phyloP scores from a whole-genome alignment of 2,113 vertebrate genomes.

The Lonchura striata region DNA sequence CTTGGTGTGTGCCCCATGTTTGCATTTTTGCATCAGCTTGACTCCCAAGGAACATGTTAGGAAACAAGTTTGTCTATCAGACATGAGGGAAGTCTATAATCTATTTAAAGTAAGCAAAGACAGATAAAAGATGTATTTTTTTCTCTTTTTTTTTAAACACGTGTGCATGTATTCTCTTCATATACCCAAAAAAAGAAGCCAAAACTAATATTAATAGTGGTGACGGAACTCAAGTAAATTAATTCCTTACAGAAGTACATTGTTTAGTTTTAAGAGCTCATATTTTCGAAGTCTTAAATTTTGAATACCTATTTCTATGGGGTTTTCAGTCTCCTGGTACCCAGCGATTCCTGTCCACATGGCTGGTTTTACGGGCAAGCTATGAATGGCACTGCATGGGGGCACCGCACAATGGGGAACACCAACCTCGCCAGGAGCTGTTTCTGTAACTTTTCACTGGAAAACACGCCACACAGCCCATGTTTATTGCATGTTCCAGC shows the following conservation, averaged over 20 bases:
- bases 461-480: not conserved
- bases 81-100: not conserved
- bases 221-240: not conserved
- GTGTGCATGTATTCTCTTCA: not conserved
- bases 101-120: constrained; percentile 4
- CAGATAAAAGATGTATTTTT: not conserved
- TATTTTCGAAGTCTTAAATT: constrained; percentile 67
- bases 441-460: constrained; percentile 52
- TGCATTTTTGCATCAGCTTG: not conserved
- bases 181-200: not conserved
- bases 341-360: constrained; percentile 58
- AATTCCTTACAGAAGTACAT: constrained; percentile 65
- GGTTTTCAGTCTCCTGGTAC: constrained; percentile 52
- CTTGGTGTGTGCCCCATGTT: not conserved
- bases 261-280: constrained; percentile 68
- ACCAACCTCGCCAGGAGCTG: constrained; percentile 56
- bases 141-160: not conserved
- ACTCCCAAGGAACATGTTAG: not conserved
- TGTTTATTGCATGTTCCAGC: constrained; percentile 59
- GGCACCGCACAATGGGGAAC: constrained; percentile 61
- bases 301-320: constrained; percentile 61
- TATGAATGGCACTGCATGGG: constrained; percentile 58
- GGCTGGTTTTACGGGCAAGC: constrained; percentile 60
- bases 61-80: not conserved
- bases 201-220: constrained; percentile 47